Percentiles rank a stretch among this genome's conserved stretches.
Conservation (phyloP, 1,140 invertebrate species). For the Cotesia typhae region DNA sequence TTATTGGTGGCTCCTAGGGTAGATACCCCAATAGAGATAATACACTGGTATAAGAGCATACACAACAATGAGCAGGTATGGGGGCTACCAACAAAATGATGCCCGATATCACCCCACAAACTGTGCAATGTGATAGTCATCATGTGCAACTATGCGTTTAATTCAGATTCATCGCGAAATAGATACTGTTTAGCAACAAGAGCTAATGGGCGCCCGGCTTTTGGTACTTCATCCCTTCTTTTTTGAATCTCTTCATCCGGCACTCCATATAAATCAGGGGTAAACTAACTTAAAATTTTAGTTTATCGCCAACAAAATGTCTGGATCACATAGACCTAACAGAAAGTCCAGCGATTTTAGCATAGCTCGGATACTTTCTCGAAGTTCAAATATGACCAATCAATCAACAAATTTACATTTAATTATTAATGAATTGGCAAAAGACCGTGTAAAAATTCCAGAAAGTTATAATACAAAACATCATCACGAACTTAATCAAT, state of each 20-base stretch:
- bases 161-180: conserved; percentile 55
- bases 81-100: conserved; percentile 5
- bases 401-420: neutral
- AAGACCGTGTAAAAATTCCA: neutral
- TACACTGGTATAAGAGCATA: conserved; percentile 63
- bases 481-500: conserved; percentile 45
- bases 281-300: conserved; percentile 28
- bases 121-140: conserved; percentile 58
- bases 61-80: conserved; percentile 44
- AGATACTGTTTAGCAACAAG: conserved; percentile 39
- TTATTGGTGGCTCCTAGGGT: conserved; percentile 51
- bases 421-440: neutral
- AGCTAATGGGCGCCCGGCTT: conserved; percentile 9
- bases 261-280: conserved; percentile 37
- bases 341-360: conserved; percentile 55
- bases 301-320: conserved; percentile 51
- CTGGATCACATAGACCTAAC: conserved; percentile 39
- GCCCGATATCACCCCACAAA: conserved; percentile 19
- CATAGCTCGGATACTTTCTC: conserved; percentile 55
- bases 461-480: conserved; percentile 4
- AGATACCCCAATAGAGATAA: conserved; percentile 61
- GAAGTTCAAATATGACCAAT: conserved; percentile 31
- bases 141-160: conserved; percentile 63
- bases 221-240: neutral
- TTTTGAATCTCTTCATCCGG: neutral